Evolutionary conservation across 2,888 invertebrate species (phyloP), one percentile per base, ranked within the genome.

Genomic region (Pandemis heparana): DNA sequence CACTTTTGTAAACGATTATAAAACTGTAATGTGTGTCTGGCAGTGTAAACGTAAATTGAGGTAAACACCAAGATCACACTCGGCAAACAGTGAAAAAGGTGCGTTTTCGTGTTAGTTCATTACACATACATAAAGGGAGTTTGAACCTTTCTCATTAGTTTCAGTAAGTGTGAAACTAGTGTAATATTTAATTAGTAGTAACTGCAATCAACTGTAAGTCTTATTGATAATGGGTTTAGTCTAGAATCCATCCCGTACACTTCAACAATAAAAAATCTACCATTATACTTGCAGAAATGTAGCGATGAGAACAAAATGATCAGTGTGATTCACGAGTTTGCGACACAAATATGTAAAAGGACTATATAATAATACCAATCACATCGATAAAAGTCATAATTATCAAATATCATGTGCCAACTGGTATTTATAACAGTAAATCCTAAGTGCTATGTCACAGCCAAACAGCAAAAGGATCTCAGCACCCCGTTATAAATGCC

Each of bases 361-460:
- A 64, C 59, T 59, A 64, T 59, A 64, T 59, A 23, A 38, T 51
- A 68, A 70, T 70, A 74, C 60, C 16, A 70, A 43, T 69, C 18
- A 61, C 60, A 65, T 51, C 41, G 43, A 70, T 56, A 65, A 60
- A 62, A 38, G 53, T 67, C 39, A 56, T 41, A 39, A 60, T 72
- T 61, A 56, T 56, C 56, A 56, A 70, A 70, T 65, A 65, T 65
- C 69, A 63, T 59, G 68, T 32, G 77, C 77, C 69, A 77, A 75
- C 79, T 78, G 82, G 77, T 80, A 80, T 81, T 80, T 80, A 80
- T 80, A 81, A 81, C 79, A 80, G 78, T 74, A 72, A 76, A 63
- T 71, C 78, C 80, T 78, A 80, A 77, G 75, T 77, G 78, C 78
- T 76, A 80, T 62, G 77, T 85, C 85, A 85, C 85, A 85, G 85